These are phyloP conservation scores for Auanema sp. DNA, from an alignment of 2,888 invertebrate species.

Conservation along the genomic window DNA sequence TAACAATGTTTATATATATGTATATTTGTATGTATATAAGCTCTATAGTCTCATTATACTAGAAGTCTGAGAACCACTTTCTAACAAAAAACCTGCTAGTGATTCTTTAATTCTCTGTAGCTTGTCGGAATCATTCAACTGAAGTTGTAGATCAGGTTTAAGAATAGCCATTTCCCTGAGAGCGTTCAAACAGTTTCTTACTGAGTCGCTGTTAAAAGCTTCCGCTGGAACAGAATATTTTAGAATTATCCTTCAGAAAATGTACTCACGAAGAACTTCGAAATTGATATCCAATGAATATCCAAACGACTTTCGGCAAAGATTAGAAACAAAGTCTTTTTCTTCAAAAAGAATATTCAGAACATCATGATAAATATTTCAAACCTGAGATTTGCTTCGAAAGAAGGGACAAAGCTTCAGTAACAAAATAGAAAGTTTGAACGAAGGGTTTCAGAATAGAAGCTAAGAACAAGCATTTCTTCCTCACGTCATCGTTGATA, in stretches of 20 bases:
- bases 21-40: too few relatives aligned
- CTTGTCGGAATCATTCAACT: too few relatives aligned
- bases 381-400: conserved; percentile 6
- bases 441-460: conserved; percentile 56
- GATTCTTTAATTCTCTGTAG: too few relatives aligned
- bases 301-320: conserved; percentile 29
- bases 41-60: too few relatives aligned
- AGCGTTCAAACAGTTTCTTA: conserved; percentile 50
- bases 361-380: not conserved
- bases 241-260: not conserved
- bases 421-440: conserved; percentile 44
- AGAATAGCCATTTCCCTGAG: conserved; percentile 30
- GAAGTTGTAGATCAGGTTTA: too few relatives aligned
- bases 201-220: conserved; percentile 57
- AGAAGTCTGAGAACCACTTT: too few relatives aligned
- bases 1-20: too few relatives aligned
- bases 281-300: conserved; percentile 17
- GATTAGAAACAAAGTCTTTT: conserved; percentile 26
- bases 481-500: conserved; percentile 19
- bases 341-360: conserved; percentile 23
- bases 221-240: conserved; percentile 41
- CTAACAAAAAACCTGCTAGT: too few relatives aligned
- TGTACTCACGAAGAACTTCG: conserved; percentile 21
- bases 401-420: conserved; percentile 1
- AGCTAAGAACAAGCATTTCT: conserved; percentile 27